A percentile compares a stretch with the other conserved stretches of the same genome.
These are phyloP conservation scores for Agriotes lineatus DNA, from an alignment of 2,888 invertebrate species.

Conservation along the genomic window DNA sequence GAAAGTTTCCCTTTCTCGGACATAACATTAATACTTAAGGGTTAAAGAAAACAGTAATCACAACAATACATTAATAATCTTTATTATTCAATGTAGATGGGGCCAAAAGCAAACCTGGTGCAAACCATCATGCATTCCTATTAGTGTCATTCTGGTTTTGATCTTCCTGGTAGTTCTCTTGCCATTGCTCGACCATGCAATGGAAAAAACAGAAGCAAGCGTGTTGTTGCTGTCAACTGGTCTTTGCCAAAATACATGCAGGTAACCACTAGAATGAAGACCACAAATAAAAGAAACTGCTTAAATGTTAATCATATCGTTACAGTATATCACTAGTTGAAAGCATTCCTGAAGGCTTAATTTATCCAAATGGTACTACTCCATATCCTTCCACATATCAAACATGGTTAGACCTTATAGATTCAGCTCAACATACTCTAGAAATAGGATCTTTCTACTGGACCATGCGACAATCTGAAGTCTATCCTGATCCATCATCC, in stretches of 20 bases:
- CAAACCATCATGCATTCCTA: constrained; percentile 87
- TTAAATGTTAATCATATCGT: neutral
- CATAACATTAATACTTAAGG: too few relatives aligned
- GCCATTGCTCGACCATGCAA: constrained; percentile 79
- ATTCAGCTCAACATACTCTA: constrained; percentile 80
- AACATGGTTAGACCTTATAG: constrained; percentile 86
- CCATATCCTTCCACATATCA: constrained; percentile 79
- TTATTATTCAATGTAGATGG: constrained; percentile 65
- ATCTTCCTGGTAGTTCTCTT: constrained; percentile 84
- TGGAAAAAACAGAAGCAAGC: constrained; percentile 65
- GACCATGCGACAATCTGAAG: constrained; percentile 86
- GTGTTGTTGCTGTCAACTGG: constrained; percentile 54
- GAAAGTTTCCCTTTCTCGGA: too few relatives aligned
- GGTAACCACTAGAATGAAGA: constrained; percentile 65
- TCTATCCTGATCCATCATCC: constrained; percentile 82
- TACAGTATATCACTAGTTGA: constrained; percentile 87
- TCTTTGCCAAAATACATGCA: constrained; percentile 75
- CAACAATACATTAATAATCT: too few relatives aligned
- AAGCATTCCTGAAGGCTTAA: constrained; percentile 91
- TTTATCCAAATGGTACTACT: constrained; percentile 75
- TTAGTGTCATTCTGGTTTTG: constrained; percentile 81
- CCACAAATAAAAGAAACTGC: too few relatives aligned
- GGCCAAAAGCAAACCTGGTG: constrained; percentile 76
- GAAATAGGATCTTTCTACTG: constrained; percentile 96
- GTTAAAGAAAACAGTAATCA: too few relatives aligned